Evolutionary conservation across 2,113 vertebrate species (phyloP), one percentile per base, ranked within the genome.

Genomic region (Hipposideros armiger): DNA sequence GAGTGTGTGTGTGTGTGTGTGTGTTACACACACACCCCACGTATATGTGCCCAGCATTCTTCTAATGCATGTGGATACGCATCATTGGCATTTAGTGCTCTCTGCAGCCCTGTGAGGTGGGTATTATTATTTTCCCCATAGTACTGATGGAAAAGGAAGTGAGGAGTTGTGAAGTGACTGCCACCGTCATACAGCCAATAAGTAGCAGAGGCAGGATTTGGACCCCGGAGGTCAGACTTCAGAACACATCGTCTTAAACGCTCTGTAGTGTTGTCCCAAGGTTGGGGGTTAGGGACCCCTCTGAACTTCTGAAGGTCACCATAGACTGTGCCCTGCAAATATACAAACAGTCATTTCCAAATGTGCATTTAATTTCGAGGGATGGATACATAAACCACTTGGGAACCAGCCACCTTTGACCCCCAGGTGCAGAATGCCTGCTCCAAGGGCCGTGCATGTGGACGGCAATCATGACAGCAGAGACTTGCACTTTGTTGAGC

Each of bases 21-120:
- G 28, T 32, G 30, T 52, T 19, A 58, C 36, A 83, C 11, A 36
- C 30, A 92, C 19, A 74, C 54, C 47, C 47, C 58, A 47, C 0
- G 26, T 5, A 20, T 17, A 26, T 20, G 26, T 77, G 10, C 52
- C 32, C 66, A 47, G 36, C 2, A 10, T 16, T 60, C 40, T 83
- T 69, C 56, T 74, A 50, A n/a, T 17, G 52, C 24, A 20, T 30
- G 40, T 60, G 56, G 90, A 45, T 8, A 22, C 0, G 17, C 14
- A 19, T 14, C 0, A 2, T 67, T 73, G 30, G 74, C 58, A n/a
- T 17, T 52, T 5, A 13, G 11, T 30, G 56, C 56, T 47, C 22
- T 64, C 40, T 28, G 0, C 22, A 76, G 32, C 7, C 85, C 42
- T 0, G 0, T 0, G 8, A 58, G n/a, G 5, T 13, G 13, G 17